A percentile compares a stretch with the other conserved stretches of the same genome.
Evolutionary conservation across 2,113 vertebrate species (phyloP).

Genomic region (Erythrolamprus reginae): DNA sequence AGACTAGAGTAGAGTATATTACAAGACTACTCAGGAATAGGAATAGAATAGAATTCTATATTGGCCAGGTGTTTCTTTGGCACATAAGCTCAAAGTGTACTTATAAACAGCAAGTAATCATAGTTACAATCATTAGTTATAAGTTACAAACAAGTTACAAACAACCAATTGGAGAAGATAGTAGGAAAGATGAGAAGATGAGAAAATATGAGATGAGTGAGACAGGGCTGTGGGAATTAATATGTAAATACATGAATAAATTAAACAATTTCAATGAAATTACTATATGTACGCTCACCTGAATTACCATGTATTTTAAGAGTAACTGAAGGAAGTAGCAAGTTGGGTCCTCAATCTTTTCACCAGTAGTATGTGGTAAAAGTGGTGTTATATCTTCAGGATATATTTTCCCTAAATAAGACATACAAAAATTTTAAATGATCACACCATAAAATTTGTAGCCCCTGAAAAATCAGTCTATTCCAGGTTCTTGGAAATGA

Average conservation of each 20-base stretch:
- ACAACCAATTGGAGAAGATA: neutral
- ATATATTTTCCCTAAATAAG: conserved; percentile 80
- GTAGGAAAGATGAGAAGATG: neutral
- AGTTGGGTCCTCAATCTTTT: conserved; percentile 91
- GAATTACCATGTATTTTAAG: conserved; percentile 93
- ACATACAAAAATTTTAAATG: neutral
- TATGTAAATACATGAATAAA: neutral
- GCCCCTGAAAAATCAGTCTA: neutral
- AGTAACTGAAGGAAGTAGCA: conserved; percentile 92
- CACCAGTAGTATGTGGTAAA: conserved; percentile 83
- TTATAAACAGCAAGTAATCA: neutral
- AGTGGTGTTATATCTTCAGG: conserved; percentile 94
- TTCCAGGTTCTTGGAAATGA: neutral
- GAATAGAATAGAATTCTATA: neutral
- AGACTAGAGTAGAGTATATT: no score
- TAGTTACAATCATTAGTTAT: neutral
- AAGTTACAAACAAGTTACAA: neutral
- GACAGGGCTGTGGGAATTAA: neutral
- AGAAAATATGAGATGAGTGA: neutral
- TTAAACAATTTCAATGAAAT: neutral
- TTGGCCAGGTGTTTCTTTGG: neutral
- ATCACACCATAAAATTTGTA: neutral
- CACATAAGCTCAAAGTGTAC: neutral
- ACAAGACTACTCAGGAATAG: no score
- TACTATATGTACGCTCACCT: conserved; percentile 70